Percentiles rank a stretch among this genome's conserved stretches.
Evolutionary conservation across 2,113 vertebrate species (phyloP).

Genomic region (Phylloscopus whistleri): DNA sequence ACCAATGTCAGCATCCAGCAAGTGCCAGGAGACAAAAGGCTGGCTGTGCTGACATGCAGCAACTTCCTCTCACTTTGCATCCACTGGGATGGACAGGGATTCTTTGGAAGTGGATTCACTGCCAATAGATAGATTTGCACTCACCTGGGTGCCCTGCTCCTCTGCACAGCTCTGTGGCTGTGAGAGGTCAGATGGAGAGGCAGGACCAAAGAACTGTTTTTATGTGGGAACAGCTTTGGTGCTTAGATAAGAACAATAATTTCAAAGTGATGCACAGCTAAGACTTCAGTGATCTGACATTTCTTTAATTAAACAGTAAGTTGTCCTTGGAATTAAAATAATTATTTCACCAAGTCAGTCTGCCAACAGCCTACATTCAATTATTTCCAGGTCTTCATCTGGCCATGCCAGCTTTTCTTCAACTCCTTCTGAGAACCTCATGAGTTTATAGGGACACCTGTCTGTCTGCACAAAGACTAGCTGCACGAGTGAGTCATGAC

Average conservation of each 20-base stretch:
- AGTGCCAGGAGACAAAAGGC: neutral
- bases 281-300: neutral
- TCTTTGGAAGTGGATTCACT: neutral
- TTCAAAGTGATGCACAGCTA: neutral
- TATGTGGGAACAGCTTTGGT: neutral
- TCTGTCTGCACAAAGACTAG: neutral
- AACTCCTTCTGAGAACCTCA: neutral
- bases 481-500: neutral
- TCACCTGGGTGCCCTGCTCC: neutral
- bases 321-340: neutral
- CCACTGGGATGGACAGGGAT: neutral
- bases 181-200: neutral
- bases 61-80: neutral
- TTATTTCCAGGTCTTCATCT: neutral
- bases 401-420: neutral
- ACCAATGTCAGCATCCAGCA: neutral
- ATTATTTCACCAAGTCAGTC: neutral
- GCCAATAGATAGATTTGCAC: neutral
- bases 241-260: neutral
- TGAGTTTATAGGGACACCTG: neutral
- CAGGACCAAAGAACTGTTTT: neutral
- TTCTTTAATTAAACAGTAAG: neutral
- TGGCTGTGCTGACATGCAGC: neutral
- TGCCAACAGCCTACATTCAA: neutral
- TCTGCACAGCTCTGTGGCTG: neutral